Evolutionary conservation across 2,113 vertebrate genomes (phyloP), one percentile per base, ranked within the genome.

Genomic region (Phaethon lepturus): DNA sequence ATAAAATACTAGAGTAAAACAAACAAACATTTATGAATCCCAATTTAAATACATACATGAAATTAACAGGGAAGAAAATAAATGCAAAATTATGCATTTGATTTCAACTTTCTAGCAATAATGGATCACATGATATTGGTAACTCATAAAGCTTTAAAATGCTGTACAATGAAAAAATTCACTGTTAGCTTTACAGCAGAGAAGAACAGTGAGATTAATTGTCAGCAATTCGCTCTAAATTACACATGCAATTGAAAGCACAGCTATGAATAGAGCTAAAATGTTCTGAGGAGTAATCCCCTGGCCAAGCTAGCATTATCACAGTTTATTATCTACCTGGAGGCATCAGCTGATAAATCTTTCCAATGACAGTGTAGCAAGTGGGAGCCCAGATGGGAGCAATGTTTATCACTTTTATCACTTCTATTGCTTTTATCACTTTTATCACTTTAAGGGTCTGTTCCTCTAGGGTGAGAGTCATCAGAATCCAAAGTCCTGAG

Each of bases 331-430:
- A 59, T 66, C 86, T 77, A 81, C 72, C 68, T 88, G 42, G 42
- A 91, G 72, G 50, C 59, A 92, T 47, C 68, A 84, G 42, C 45
- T 81, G 50, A 74, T 80, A 91, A 66, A 92, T 88, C 88, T 83
- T 86, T 73, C 42, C 55, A 81, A 74, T 47, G 75, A 28, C 71
- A 86, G 29, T 45, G 20, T 38, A 84, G 58, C 26, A 92, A 88
- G 67, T 67, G 55, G 76, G 22, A 86, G 26, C 10, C n/a, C 72
- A 86, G 55, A 77, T 67, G 50, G 38, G 53, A 88, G 75, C 20
- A 83, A 71, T 58, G 49, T 88, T 93, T 92, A 72, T 88, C 49
- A 72, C 58, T 94, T 88, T 85, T 72, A 90, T 72, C 56, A 72
- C 53, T 91, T 88, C 26, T 83, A 14, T 60, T 63, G 24, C 31